Conservation (phyloP, 2,113 vertebrate species). For the Oncorhynchus gorbuscha region DNA sequence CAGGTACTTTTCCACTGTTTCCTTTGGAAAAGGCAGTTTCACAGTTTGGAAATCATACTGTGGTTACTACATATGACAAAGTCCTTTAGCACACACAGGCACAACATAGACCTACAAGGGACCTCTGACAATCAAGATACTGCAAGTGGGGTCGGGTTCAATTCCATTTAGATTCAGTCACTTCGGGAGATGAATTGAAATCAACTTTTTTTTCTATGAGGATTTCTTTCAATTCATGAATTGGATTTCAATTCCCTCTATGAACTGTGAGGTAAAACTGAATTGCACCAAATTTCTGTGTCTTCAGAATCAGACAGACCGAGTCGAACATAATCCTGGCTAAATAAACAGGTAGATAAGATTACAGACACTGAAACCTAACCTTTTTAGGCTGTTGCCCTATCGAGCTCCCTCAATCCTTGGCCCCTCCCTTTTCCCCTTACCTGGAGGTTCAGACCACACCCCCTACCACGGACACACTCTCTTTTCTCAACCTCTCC, state of each 20-base stretch:
- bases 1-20: not conserved
- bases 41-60: too few species aligned
- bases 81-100: too few species aligned
- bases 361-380: not conserved
- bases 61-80: too few species aligned
- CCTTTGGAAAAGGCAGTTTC: not conserved
- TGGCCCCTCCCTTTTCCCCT: conserved; percentile 32
- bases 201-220: not conserved
- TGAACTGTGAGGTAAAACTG: not conserved
- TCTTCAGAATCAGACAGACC: not conserved
- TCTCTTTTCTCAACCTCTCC: conserved; percentile 60
- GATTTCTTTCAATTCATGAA: conserved; percentile 1
- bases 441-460: conserved; percentile 56
- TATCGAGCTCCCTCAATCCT: conserved; percentile 74
- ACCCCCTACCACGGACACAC: conserved; percentile 28
- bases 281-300: not conserved
- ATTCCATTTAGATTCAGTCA: not conserved
- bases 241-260: not conserved
- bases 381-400: conserved; percentile 50
- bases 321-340: not conserved
- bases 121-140: too few species aligned
- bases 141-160: not conserved
- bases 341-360: not conserved
- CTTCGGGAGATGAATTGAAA: conserved; percentile 1
- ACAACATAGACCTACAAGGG: too few species aligned